Percentiles rank a stretch among this genome's conserved stretches.
These are phyloP conservation scores for Dermolepida albohirtum DNA, from an alignment of 2,888 invertebrate species.

Conservation along the genomic window DNA sequence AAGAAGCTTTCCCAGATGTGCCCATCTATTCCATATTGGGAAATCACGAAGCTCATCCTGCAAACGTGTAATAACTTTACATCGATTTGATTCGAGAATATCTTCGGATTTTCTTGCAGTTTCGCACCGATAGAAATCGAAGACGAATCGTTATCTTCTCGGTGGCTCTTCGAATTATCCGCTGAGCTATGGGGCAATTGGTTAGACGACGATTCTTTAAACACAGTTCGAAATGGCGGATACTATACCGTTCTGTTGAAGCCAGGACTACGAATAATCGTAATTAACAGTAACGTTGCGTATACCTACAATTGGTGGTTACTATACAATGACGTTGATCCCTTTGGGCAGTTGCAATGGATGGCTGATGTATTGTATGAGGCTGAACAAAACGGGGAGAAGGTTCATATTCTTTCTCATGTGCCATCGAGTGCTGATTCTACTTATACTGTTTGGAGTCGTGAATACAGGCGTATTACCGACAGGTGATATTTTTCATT, in stretches of 20 bases:
- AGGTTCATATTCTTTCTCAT: constrained; percentile 87
- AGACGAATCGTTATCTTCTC: constrained; percentile 66
- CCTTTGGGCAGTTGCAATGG: constrained; percentile 85
- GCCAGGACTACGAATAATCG: constrained; percentile 80
- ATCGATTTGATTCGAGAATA: too few species aligned
- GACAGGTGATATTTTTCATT: too few species aligned
- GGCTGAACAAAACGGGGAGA: constrained; percentile 73
- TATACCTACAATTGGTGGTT: constrained; percentile 75
- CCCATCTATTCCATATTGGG: constrained; percentile 73
- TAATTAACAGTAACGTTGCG: constrained; percentile 85
- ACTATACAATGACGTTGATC: constrained; percentile 73
- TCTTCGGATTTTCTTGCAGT: too few species aligned
- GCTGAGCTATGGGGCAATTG: constrained; percentile 77
- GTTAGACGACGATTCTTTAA: constrained; percentile 74
- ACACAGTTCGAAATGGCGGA: constrained; percentile 75
- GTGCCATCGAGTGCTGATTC: constrained; percentile 78
- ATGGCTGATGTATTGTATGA: constrained; percentile 66
- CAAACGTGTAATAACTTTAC: constrained; percentile 82
- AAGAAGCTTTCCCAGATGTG: constrained; percentile 65
- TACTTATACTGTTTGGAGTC: constrained; percentile 77
- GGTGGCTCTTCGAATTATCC: constrained; percentile 82
- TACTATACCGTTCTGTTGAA: constrained; percentile 80
- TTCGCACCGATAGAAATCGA: constrained; percentile 55
- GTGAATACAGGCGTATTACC: constrained; percentile 76
- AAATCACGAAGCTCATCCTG: constrained; percentile 79